These are phyloP conservation scores for Porites lobata DNA, from an alignment of 92 coral and sea anemone genomes.

Conservation along the genomic window DNA sequence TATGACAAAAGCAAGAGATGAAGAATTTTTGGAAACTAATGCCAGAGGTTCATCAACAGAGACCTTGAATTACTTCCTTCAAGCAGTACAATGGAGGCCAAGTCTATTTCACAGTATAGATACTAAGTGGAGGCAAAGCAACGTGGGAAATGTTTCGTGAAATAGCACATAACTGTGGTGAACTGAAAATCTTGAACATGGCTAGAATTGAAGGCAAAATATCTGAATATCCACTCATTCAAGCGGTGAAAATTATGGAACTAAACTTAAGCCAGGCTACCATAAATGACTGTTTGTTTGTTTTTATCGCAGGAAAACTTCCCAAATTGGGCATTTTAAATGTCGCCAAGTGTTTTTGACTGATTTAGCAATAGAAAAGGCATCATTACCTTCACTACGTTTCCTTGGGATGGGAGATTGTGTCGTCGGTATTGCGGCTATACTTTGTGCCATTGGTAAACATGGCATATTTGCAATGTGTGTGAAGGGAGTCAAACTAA, in stretches of 20 bases:
- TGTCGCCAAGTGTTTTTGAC: conserved; percentile 2
- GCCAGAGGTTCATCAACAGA: conserved; percentile 4
- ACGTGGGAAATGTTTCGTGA: background rate
- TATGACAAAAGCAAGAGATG: conserved; percentile 1
- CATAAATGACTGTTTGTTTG: conserved; percentile 1
- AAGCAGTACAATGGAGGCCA: conserved; percentile 15
- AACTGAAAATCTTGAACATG: conserved; percentile 16
- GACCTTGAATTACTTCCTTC: conserved; percentile 7
- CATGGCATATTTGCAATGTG: conserved; percentile 21
- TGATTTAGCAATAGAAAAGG: background rate
- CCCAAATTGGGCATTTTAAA: conserved; percentile 11
- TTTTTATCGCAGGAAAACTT: background rate
- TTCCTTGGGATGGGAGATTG: background rate
- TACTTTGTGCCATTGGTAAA: background rate
- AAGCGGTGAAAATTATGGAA: conserved; percentile 3
- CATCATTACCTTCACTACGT: conserved; percentile 4
- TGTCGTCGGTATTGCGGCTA: conserved; percentile 1
- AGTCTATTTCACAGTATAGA: conserved; percentile 10
- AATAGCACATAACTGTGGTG: background rate
- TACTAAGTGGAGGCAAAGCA: conserved; percentile 1
- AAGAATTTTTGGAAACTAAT: conserved; percentile 9
- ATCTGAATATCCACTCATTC: background rate
- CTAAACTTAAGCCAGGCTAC: conserved; percentile 13
- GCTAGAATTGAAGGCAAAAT: conserved; percentile 5
- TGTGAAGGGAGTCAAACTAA: conserved; percentile 13